Conservation (phyloP, 2,113 vertebrate species). For the Scortum barcoo region DNA sequence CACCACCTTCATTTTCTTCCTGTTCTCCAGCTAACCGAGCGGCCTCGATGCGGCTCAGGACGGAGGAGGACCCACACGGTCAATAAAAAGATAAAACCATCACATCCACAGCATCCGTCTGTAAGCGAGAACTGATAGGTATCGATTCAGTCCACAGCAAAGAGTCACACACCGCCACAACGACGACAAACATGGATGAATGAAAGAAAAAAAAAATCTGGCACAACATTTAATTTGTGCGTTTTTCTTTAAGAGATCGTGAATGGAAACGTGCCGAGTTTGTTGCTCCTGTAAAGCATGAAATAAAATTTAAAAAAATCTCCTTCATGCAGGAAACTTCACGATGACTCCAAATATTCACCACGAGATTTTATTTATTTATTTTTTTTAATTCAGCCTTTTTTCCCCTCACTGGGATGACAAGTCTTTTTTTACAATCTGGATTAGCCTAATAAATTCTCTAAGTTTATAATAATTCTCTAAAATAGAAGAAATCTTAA, state of each 20-base stretch:
- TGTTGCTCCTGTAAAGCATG: not conserved
- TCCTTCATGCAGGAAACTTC: not conserved
- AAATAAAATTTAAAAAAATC: not conserved
- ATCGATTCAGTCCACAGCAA: not conserved
- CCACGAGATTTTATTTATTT: not conserved
- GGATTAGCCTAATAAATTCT: not conserved
- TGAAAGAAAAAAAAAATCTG: not conserved
- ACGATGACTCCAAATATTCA: not conserved
- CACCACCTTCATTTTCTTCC: too few relatives aligned
- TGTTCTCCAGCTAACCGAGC: not conserved
- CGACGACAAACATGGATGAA: too few relatives aligned
- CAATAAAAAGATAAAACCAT: not conserved
- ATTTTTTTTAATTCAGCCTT: not conserved
- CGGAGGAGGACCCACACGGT: not conserved
- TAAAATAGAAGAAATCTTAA: not conserved
- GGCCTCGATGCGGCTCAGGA: not conserved
- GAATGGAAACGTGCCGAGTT: not conserved
- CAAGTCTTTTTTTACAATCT: not conserved
- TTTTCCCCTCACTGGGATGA: too few relatives aligned
- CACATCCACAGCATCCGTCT: not conserved
- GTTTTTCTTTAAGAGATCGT: not conserved
- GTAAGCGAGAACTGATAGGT: not conserved
- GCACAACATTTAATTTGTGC: accelerated
- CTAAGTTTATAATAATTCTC: too few relatives aligned
- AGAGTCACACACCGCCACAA: not conserved